Evolutionary conservation across 2,797 vertebrate genomes (phyloP), one percentile per base, ranked within the genome.

Genomic region (Argya squamiceps): DNA sequence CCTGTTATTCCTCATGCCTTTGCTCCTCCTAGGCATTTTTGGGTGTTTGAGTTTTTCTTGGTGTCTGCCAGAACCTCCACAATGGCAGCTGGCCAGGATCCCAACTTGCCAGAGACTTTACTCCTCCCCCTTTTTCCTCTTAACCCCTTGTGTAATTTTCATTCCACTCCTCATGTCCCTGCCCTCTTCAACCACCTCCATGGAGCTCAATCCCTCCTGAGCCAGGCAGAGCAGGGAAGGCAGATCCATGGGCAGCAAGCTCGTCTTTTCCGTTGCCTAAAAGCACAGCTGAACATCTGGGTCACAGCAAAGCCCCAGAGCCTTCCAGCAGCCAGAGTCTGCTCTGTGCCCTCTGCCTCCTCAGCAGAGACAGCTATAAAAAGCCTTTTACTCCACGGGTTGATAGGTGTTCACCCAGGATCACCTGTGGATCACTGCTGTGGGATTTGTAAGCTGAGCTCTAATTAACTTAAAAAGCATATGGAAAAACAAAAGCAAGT

Each of bases 261-360:
- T 0, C 0, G 0, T 1, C 36, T 58, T 77, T 74, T 60, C 34
- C 64, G 15, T 43, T 3, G 3, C 58, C 46, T 34, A 6, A 0
- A 0, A 80, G 41, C 44, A 47, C 36, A 46, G 2, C 27, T 21
- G 64, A 81, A 13, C 0, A 0, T 13, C 4, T 12, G 23, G 82
- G 29, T 74, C 43, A 70, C 29, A 37, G 41, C 41, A 85, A 70
- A 91, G 19, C 23, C 44, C 32, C 26, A 37, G 20, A 47, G 3
- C 34, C 56, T 30, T 26, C 14, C 23, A 22, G 32, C 52, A 95
- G 4, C 32, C 43, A 10, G 0, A 17, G 3, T 6, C 43, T 80
- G 9, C 53, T 43, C 43, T 22, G 6, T 22, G 19, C 9, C 58
- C 60, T 46, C 41, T 60, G 8, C 34, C 23, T 73, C 68, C 52